Conservation (phyloP, 2,113 vertebrate genomes). For the Platysternon megacephalum region DNA sequence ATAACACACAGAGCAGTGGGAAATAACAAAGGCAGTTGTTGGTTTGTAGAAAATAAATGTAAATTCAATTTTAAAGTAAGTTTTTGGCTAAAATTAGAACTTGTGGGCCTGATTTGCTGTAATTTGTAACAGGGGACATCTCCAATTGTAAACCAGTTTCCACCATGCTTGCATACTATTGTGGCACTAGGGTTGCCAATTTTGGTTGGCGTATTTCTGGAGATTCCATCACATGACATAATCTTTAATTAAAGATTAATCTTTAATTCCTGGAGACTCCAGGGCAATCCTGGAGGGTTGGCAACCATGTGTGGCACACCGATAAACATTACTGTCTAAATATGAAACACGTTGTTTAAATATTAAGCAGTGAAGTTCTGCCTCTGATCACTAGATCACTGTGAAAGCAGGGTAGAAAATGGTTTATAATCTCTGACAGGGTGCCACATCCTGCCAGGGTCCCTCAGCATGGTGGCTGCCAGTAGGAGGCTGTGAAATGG, state of each 20-base stretch:
- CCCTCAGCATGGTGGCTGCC: not conserved
- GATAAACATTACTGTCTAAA: constrained; percentile 24
- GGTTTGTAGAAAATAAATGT: not conserved
- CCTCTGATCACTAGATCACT: constrained; percentile 23
- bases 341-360: constrained; percentile 32
- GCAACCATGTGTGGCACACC: not conserved
- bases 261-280: not conserved
- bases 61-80: constrained; percentile 33
- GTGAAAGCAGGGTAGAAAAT: not conserved
- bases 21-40: not conserved
- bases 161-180: constrained; percentile 47
- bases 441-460: not conserved
- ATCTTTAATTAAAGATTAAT: not conserved
- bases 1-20: not conserved
- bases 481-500: not conserved
- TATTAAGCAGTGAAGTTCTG: constrained; percentile 38
- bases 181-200: not conserved
- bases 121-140: constrained; percentile 22
- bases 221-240: not conserved
- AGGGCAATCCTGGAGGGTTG: not conserved
- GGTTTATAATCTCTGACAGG: not conserved
- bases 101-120: not conserved
- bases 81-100: constrained; percentile 54
- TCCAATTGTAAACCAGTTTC: constrained; percentile 22
- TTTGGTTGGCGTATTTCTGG: not conserved